Base-by-base conservation (phyloP, 1,140 invertebrate species). In the Trichonephila clavipes region DNA sequence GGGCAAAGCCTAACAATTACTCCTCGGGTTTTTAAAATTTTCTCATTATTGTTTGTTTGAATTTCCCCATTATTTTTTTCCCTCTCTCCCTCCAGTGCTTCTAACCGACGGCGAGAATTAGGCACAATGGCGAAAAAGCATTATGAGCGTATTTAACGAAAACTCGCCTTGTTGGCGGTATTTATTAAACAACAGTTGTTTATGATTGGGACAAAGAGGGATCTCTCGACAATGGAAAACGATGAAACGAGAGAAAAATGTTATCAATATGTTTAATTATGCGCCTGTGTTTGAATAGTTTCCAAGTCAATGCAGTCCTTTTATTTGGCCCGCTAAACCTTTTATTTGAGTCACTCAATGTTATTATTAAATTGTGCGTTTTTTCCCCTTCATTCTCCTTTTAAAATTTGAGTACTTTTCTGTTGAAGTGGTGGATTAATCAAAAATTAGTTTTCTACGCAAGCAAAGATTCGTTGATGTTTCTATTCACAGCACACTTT, bases 241-340 rank as follows among this genome's bases (percentile, higher is more conserved):
- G 88, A 77, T 61, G 64, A 90, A 90, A 90, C 61, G 88, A 40
- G 51, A 90, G 88, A 90, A 90, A 90, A 90, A 90, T 90, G 66
- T 90, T 90, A 90, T 90, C 88, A 90, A 90, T 90, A 90, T 77
- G 88, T 81, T 90, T 90, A 90, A 90, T 90, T 90, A 90, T 90
- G 88, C 88, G 21, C 34, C 69, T 59, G 51, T 61, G 88, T 61
- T 77, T 66, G 64, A 90, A 69, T 59, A 59, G 21, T 77, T 40
- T 77, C 16, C 28, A 14, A 77, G 72, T 77, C 72, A 77, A 77
- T 77, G 72, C 58, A 8, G 82, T 7, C 10, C 85, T 87, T 87
- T 87, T 62, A 87, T 87, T 87, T 87, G 28, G 59, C 51, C 28
- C 82, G 58, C 40, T 62, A 61, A 64, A 87, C 64, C 85, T 87